Percentiles rank a stretch among this genome's conserved stretches.
Evolutionary conservation across 2,113 vertebrate species (phyloP).

Genomic region (Rhagologus leucostigma): DNA sequence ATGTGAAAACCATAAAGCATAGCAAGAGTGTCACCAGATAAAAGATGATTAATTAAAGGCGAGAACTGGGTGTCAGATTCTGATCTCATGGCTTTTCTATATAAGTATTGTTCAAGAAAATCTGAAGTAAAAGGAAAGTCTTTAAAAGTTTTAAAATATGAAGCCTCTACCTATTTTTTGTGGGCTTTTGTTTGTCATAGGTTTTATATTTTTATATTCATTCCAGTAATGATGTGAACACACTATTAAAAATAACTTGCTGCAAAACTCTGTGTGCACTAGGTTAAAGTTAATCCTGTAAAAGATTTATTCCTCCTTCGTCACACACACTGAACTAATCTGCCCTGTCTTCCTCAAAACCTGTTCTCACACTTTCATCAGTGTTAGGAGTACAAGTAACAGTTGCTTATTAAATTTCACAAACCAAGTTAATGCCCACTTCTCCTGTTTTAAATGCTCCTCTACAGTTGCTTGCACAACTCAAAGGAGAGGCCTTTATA

Average conservation of each 20-base stretch:
- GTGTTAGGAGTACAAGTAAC: neutral
- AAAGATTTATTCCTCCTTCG: neutral
- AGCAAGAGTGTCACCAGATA: neutral
- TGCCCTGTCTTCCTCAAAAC: neutral
- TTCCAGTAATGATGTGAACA: neutral
- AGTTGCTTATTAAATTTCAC: neutral
- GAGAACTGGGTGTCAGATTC: neutral
- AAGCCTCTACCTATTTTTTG: neutral
- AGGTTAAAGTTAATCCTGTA: neutral
- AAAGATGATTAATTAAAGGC: neutral
- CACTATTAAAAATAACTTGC: neutral
- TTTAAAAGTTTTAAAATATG: neutral
- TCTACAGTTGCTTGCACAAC: neutral
- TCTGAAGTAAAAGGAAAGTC: neutral
- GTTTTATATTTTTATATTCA: neutral
- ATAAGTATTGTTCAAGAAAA: neutral
- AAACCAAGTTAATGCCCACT: neutral
- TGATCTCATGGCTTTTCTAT: neutral
- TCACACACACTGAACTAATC: neutral
- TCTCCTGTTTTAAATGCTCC: neutral
- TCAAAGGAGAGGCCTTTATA: neutral
- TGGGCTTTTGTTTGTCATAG: neutral
- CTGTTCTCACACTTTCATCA: neutral
- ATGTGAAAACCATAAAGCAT: neutral
- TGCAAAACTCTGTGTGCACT: neutral